A percentile compares a stretch with the other conserved stretches of the same genome.
Conservation (phyloP, 2,113 vertebrate genomes). For the Condylura cristata region DNA sequence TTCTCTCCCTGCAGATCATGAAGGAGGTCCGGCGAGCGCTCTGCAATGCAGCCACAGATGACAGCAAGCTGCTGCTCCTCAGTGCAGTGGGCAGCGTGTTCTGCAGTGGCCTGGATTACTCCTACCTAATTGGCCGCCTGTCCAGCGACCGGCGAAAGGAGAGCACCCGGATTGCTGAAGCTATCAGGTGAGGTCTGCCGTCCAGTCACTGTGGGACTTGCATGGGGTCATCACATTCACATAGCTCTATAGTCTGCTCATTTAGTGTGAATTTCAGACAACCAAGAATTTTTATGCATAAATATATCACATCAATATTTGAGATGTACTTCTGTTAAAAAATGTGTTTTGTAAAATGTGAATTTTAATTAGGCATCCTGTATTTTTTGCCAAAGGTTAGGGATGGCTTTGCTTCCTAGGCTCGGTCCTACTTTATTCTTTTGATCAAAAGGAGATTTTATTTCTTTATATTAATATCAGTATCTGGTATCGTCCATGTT, state of each 20-base stretch:
- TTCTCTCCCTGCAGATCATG: constrained; percentile 92
- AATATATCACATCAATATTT: background rate
- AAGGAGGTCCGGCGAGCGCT: constrained; percentile 96
- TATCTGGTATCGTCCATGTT: rapidly evolving
- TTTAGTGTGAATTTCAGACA: background rate
- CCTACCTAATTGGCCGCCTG: constrained; percentile 96
- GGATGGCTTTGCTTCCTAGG: background rate
- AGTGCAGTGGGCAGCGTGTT: constrained; percentile 97
- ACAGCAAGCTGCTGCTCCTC: constrained; percentile 96
- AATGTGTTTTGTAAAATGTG: constrained; percentile 66
- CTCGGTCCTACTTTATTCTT: background rate
- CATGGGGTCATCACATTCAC: rapidly evolving
- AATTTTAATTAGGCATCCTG: background rate
- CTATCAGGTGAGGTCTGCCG: constrained; percentile 91
- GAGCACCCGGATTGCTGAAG: constrained; percentile 96
- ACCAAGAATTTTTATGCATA: background rate
- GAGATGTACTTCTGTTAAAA: background rate
- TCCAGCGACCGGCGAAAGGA: constrained; percentile 97
- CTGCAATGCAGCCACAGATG: constrained; percentile 94
- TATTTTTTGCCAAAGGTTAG: background rate
- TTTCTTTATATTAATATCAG: background rate
- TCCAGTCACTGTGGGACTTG: rapidly evolving
- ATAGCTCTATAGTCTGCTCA: background rate
- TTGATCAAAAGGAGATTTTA: background rate
- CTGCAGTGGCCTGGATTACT: constrained; percentile 97